phyloP scores from a whole-genome alignment of 2,797 vertebrate species.

The Peromyscus eremicus region DNA sequence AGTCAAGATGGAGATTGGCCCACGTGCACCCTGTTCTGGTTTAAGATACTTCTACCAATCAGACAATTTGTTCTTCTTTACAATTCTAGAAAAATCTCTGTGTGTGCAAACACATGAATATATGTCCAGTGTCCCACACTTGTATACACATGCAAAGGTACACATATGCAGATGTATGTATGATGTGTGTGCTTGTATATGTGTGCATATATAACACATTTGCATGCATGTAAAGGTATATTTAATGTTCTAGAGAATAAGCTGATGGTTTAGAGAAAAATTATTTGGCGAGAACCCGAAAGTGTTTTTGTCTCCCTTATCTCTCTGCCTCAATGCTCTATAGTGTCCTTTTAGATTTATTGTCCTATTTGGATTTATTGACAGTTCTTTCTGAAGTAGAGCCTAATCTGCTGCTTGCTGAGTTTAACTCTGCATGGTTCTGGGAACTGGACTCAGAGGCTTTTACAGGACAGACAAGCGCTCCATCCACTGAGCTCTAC shows the following conservation, averaged over 20 bases:
- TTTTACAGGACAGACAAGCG: background rate
- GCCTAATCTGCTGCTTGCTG: background rate
- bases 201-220: no score
- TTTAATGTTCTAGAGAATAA: background rate
- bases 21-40: background rate
- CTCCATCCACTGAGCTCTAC: background rate
- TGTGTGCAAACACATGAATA: background rate
- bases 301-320: background rate
- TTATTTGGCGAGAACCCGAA: background rate
- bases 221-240: background rate
- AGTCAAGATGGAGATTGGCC: background rate
- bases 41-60: background rate
- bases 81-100: background rate
- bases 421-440: background rate
- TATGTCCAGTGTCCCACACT: background rate
- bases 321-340: background rate
- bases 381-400: background rate
- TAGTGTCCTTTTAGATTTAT: background rate
- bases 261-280: background rate
- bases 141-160: background rate
- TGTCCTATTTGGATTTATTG: background rate
- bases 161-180: background rate
- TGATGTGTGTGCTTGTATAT: background rate
- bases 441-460: background rate
- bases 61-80: background rate